Base-by-base conservation (phyloP, 1,140 invertebrate genomes). In the Wiebesia pumilae region DNA sequence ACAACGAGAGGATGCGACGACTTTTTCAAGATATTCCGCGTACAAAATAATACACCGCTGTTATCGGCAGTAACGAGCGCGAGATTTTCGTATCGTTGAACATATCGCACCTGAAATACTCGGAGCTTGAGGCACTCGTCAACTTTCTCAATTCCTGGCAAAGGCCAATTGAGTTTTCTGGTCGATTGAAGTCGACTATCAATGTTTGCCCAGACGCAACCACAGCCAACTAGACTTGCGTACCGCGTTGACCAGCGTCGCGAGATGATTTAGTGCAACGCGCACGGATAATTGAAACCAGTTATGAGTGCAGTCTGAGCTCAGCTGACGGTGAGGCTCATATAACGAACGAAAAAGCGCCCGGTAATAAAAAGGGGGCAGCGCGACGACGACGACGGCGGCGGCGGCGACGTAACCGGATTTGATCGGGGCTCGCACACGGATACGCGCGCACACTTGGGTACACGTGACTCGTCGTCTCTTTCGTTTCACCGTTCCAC, bases 241-340 rank as follows among this genome's bases (percentile, higher is more conserved):
- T 27, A 24, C 3, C 24, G 21, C 58, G 16, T 54, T 54, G 51
- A 16, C 16, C 51, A 54, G 69, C 79, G 83, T 54, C 47, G 75
- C 43, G 67, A 88, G 75, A 89, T 88, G 81, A 87, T 89, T 85
- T 87, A 88, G 85, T 85, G 81, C 80, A 87, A 85, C 78, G 58
- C 80, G 80, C 78, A 79, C 84, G 82, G 84, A 84, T 89, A 89
- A 89, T 89, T 89, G 85, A 88, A 89, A 89, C 87, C 87, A 88
- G 88, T 89, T 89, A 88, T 88, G 85, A 88, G 79, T 58, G 71
- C 69, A 54, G 82, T 27, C 30, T n/a, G 30, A 38, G 7, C 38
- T 43, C 71, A 75, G 71, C 38, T 75, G 71, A 75, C 14, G 12
- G 1, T 38, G 71, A 75, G 2, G 30, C 69, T 79, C 75, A 24